A percentile compares a stretch with the other conserved stretches of the same genome.
These are phyloP conservation scores for Enteromius anoplus DNA, from an alignment of 2,797 vertebrate genomes.

Conservation along the genomic window DNA sequence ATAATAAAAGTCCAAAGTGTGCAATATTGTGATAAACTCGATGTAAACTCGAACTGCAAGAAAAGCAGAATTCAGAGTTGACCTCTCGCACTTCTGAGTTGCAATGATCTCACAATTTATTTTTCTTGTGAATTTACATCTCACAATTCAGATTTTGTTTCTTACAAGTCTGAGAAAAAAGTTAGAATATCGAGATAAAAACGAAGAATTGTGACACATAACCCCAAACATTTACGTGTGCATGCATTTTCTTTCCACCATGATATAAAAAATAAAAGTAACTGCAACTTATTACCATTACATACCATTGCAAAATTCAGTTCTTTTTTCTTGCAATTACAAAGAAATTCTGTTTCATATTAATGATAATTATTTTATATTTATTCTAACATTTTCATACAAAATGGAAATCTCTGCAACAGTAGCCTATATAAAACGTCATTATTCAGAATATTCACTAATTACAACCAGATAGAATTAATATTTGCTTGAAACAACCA, in stretches of 20 bases:
- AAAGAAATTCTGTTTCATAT: not conserved
- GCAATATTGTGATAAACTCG: not conserved
- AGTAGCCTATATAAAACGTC: not conserved
- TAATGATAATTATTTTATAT: not conserved
- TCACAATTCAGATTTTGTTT: not conserved
- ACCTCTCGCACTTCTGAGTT: too few species aligned
- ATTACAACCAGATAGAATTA: not conserved
- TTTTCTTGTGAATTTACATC: not conserved
- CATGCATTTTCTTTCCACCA: not conserved
- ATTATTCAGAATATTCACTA: not conserved
- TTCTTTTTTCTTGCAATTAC: not conserved
- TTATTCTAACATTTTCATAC: not conserved
- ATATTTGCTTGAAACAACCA: not conserved
- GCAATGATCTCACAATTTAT: not conserved
- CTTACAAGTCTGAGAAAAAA: not conserved
- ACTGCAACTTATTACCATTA: not conserved
- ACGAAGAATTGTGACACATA: not conserved
- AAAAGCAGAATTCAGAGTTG: not conserved
- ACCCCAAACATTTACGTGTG: not conserved
- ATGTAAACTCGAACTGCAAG: not conserved
- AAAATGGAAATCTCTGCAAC: not conserved
- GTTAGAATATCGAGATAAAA: not conserved
- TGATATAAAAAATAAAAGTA: not conserved
- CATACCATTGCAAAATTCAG: not conserved
- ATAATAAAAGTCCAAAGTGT: not conserved